These are phyloP conservation scores for Kryphioiulus occultus DNA, from an alignment of 2,888 invertebrate species.

Conservation along the genomic window DNA sequence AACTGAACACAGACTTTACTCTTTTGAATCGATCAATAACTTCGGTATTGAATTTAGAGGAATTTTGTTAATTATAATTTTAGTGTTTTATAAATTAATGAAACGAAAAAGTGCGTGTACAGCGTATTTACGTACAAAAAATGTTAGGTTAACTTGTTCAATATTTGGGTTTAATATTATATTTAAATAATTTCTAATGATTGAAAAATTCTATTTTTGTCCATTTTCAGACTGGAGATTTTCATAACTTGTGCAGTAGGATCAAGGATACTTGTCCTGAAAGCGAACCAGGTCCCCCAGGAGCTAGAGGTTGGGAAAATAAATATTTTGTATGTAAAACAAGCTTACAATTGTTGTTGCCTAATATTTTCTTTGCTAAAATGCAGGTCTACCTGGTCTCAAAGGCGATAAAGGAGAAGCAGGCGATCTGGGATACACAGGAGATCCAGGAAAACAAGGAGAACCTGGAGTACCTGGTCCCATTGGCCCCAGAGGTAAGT, in stretches of 20 bases:
- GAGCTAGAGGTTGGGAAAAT: background rate
- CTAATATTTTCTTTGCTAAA: background rate
- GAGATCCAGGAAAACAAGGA: background rate
- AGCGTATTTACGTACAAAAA: no score
- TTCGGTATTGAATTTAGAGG: no score
- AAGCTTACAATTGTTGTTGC: background rate
- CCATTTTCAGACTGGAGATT: conserved; percentile 1
- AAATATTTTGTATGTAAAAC: background rate
- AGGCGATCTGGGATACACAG: background rate
- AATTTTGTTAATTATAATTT: no score
- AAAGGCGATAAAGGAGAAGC: background rate
- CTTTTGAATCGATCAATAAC: no score
- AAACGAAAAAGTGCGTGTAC: no score
- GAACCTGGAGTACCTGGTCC: background rate
- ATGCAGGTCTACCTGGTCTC: background rate
- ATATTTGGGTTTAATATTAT: no score
- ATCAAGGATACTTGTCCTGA: background rate
- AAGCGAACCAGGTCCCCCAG: background rate
- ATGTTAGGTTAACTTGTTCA: no score
- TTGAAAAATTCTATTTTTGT: background rate
- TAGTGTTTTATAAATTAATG: no score
- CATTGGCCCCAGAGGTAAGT: background rate
- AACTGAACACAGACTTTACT: no score
- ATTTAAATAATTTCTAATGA: no score
- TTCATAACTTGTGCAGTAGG: background rate